Base-by-base conservation (phyloP, 2,888 invertebrate species). In the Xiphydria camelus region DNA sequence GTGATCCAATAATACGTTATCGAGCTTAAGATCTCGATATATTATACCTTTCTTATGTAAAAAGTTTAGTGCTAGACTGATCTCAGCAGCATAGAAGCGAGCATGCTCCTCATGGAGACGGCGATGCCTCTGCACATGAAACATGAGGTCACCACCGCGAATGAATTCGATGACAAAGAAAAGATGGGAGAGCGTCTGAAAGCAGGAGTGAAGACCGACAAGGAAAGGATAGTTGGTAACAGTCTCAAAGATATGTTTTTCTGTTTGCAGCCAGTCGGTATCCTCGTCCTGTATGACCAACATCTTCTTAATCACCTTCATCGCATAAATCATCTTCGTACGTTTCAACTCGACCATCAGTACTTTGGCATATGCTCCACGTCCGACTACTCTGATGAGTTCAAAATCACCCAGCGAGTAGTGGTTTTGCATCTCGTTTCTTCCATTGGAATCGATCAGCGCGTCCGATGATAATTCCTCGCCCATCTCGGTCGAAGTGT, bases 111-210 rank as follows among this genome's bases (percentile, higher is more conserved):
- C 86, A 2, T 82, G 82, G 26, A 86, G 76, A 41, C 82, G 74
- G 19, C 84, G 69, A 59, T 85, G 83, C 49, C 83, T 68, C 66
- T 86, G 85, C 86, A 86, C 86, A 68, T 86, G 85, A 70, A 83
- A 86, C 84, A 85, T 85, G 42, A 86, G 72, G 68, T 86, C 86
- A 26, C 71, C 71, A 12, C 85, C 85, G 43, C 83, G 80, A 5
- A 86, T 84, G 75, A 85, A 86, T 70, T 86, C 86, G 59, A 86
- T 86, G 40, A 87, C 84, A 70, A 86, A 86, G 70, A 87, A 85
- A 33, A 74, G 78, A 66, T 82, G 75, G 62, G 80, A 80, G 2
- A 81, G 78, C 15, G 83, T 83, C 71, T 86, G 85, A 76, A 86
- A 86, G 68, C 85, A 86, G 12, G 85, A 86, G 69, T 86, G 86